A percentile compares a stretch with the other conserved stretches of the same genome.
Conservation (phyloP, 2,797 vertebrate species). For the Vireo griseus region DNA sequence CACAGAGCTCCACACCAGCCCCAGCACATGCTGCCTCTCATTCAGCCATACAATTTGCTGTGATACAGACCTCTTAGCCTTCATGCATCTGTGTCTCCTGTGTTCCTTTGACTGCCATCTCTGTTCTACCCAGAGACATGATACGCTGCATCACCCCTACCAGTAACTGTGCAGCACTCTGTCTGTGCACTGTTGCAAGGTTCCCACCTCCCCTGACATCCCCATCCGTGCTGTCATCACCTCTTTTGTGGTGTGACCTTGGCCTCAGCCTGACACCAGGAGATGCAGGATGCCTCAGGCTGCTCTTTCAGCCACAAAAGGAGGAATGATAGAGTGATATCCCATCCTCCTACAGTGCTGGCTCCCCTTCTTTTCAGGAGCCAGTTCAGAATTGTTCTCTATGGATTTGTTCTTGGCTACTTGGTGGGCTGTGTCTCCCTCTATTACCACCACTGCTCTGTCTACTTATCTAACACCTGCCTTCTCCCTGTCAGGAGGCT, state of each 20-base stretch:
- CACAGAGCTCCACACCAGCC: not conserved
- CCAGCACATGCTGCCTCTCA: not conserved
- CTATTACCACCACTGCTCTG: not conserved
- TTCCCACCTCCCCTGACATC: not conserved
- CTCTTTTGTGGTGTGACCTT: not conserved
- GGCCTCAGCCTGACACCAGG: not conserved
- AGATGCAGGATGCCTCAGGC: not conserved
- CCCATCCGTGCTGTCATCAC: not conserved
- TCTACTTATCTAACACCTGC: not conserved
- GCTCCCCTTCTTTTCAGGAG: not conserved
- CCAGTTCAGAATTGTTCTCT: constrained; percentile 8
- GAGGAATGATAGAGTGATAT: not conserved
- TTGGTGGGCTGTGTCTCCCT: not conserved
- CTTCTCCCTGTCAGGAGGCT: not conserved
- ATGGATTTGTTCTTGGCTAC: constrained; percentile 18
- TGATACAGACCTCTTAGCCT: not conserved
- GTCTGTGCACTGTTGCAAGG: not conserved
- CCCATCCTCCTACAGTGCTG: not conserved
- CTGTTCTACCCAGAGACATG: not conserved
- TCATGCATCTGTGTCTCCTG: not conserved
- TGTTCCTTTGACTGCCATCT: not conserved
- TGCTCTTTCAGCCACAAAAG: constrained; percentile 6
- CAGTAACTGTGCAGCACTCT: not conserved
- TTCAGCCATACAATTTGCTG: not conserved
- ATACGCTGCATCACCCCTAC: not conserved